Percentiles rank a stretch among this genome's conserved stretches.
Evolutionary conservation across 2,113 vertebrate genomes (phyloP).

Genomic region (Eidolon helvum): DNA sequence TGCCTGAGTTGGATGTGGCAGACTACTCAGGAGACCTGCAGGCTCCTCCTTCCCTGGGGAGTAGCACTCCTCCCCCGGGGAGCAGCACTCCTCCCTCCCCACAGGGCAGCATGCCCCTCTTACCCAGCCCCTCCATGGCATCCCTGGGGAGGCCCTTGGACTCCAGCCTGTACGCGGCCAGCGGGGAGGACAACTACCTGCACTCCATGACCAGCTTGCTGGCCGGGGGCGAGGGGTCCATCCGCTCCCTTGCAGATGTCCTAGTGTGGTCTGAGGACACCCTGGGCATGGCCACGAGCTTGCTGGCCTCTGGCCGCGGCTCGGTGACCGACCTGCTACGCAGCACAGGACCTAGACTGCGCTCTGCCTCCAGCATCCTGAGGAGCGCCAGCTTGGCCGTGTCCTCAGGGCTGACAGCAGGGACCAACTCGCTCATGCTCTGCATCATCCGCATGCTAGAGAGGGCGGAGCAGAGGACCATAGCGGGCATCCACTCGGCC

Average conservation of each 20-base stretch:
- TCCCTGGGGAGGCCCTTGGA: background rate
- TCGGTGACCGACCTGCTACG: background rate
- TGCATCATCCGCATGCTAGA: background rate
- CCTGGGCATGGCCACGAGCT: background rate
- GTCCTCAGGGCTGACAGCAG: background rate
- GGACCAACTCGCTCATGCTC: background rate
- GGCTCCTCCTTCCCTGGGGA: background rate
- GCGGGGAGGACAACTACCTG: slow-evolving; percentile 18
- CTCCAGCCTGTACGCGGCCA: background rate
- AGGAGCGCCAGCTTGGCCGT: background rate
- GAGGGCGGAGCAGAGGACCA: background rate
- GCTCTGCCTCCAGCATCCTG: slow-evolving; percentile 1
- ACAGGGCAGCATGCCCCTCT: fast-evolving
- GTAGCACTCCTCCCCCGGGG: too few species aligned
- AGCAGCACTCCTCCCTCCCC: background rate
- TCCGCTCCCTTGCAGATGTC: slow-evolving; percentile 52
- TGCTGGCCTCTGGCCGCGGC: background rate
- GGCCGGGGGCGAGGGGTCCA: slow-evolving; percentile 30
- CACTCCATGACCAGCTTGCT: slow-evolving; percentile 68
- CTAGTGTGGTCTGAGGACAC: slow-evolving; percentile 51
- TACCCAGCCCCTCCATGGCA: fast-evolving
- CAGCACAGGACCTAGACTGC: background rate
- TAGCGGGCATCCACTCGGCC: background rate
- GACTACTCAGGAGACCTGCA: fast-evolving
- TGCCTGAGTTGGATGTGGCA: fast-evolving